These are phyloP conservation scores for Oreochromis spilurus DNA, from an alignment of 2,113 vertebrate genomes.

Conservation along the genomic window DNA sequence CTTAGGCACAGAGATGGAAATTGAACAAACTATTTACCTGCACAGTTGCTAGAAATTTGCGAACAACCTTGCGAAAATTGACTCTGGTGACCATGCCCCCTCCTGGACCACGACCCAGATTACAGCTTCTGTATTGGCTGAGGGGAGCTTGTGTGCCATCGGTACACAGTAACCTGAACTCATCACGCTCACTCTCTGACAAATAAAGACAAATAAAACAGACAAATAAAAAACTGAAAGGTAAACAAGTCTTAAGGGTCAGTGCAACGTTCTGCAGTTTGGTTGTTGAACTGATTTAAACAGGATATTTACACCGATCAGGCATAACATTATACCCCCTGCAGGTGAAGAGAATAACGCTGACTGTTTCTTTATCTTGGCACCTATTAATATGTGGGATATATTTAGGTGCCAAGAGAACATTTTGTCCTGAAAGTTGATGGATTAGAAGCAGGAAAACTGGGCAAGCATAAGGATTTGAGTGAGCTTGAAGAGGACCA, in stretches of 20 bases:
- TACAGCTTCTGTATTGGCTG: conserved; percentile 73
- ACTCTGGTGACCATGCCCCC: conserved; percentile 72
- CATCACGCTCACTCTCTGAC: conserved; percentile 70
- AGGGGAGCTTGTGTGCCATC: conserved; percentile 80
- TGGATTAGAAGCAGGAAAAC: background rate
- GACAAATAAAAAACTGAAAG: background rate
- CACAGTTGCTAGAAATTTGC: conserved; percentile 74
- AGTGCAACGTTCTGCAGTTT: background rate
- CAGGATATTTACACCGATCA: background rate
- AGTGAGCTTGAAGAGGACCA: background rate
- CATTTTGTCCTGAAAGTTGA: background rate
- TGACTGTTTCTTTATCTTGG: background rate
- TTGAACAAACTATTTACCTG: conserved; percentile 64
- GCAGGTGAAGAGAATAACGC: background rate
- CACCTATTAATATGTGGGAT: background rate
- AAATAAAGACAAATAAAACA: background rate
- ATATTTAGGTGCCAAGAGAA: background rate
- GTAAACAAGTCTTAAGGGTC: background rate
- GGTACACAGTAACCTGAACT: conserved; percentile 79
- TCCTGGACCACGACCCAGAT: conserved; percentile 83
- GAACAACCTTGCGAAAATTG: conserved; percentile 77
- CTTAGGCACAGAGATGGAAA: background rate
- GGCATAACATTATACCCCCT: background rate
- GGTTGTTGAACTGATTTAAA: background rate
- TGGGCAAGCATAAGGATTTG: background rate